Conservation (phyloP, 2,113 vertebrate genomes). For the Sinosuthora webbiana region DNA sequence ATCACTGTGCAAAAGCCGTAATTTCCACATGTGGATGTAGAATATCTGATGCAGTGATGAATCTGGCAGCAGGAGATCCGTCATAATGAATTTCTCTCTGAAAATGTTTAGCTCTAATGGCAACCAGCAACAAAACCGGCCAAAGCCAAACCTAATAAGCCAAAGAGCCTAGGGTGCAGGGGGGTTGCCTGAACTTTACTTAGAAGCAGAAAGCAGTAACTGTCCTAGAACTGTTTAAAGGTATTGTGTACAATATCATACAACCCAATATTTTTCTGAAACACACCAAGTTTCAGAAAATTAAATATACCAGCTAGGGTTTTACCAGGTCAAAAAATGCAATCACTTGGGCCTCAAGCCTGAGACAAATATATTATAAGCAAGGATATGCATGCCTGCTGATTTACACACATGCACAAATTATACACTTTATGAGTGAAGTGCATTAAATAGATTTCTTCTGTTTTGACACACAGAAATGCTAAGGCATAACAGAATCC, state of each 20-base stretch:
- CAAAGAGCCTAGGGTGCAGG: background rate
- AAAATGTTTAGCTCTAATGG: background rate
- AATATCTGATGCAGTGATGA: background rate
- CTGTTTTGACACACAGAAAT: background rate
- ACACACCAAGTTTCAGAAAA: background rate
- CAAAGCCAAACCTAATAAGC: background rate
- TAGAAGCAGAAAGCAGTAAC: background rate
- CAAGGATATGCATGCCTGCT: background rate
- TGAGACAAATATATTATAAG: background rate
- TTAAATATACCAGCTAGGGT: background rate
- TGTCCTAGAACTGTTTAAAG: background rate
- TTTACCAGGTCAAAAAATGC: background rate
- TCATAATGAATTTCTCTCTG: background rate
- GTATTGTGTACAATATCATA: background rate
- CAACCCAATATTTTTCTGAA: background rate
- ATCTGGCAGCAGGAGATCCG: background rate
- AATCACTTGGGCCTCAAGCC: background rate
- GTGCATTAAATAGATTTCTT: background rate
- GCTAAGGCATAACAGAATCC: background rate
- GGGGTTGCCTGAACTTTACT: background rate
- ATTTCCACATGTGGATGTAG: background rate
- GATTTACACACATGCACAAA: background rate
- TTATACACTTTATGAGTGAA: background rate
- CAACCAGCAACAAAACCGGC: background rate
- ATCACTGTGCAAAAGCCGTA: background rate